Evolutionary conservation across 1,140 invertebrate genomes (phyloP).

Genomic region (Dryas iulia): DNA sequence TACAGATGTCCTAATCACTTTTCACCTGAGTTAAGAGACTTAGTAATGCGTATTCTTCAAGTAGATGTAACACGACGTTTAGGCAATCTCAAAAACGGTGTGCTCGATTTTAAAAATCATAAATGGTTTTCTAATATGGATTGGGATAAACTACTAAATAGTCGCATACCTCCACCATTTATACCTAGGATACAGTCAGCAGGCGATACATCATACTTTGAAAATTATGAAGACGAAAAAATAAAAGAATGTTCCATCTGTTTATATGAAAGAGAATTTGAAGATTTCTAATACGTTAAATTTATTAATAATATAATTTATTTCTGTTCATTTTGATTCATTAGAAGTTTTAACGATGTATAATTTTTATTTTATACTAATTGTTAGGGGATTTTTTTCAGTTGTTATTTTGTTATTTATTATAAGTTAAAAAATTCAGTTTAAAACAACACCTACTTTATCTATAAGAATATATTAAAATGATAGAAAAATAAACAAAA

Average conservation of each 20-base stretch:
- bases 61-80: constrained; percentile 92
- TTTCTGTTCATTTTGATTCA: background rate
- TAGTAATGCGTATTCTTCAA: constrained; percentile 91
- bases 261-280: constrained; percentile 73
- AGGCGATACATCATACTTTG: constrained; percentile 91
- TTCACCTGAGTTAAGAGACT: constrained; percentile 88
- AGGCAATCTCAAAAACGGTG: constrained; percentile 93
- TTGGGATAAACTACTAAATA: constrained; percentile 92
- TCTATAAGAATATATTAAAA: background rate
- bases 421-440: constrained; percentile 7
- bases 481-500: background rate
- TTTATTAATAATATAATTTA: background rate
- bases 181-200: constrained; percentile 86
- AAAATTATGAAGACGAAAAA: constrained; percentile 81
- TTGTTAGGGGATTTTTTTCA: background rate
- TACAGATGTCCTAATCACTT: constrained; percentile 86
- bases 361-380: background rate
- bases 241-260: constrained; percentile 66
- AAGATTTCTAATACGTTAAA: constrained; percentile 60
- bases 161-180: constrained; percentile 88
- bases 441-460: background rate
- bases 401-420: background rate
- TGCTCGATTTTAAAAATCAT: constrained; percentile 84
- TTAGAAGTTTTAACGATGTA: background rate
- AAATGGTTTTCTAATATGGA: constrained; percentile 88